A percentile compares a stretch with the other conserved stretches of the same genome.
These are phyloP conservation scores for Penelope pileata DNA, from an alignment of 2,113 vertebrate genomes.

Conservation along the genomic window DNA sequence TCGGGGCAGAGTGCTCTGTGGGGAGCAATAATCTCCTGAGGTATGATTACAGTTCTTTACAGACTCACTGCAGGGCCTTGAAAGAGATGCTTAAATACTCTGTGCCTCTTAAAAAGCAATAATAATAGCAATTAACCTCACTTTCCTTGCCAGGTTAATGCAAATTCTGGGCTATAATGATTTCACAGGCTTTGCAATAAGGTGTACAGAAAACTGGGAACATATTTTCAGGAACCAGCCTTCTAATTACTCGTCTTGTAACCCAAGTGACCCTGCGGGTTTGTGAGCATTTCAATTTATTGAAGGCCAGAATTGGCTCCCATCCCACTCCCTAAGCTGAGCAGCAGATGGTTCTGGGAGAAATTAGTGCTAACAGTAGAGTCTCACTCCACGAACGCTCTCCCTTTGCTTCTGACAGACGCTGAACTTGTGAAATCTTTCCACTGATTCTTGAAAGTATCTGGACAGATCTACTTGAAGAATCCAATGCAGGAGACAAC, in stretches of 20 bases:
- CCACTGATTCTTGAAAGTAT: neutral
- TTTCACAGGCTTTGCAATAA: neutral
- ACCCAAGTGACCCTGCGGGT: neutral
- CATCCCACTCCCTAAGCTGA: neutral
- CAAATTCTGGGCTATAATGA: neutral
- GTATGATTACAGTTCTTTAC: neutral
- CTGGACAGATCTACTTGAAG: neutral
- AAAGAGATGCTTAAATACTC: neutral
- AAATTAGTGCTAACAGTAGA: neutral
- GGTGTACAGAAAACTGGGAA: neutral
- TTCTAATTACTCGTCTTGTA: neutral
- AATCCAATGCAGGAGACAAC: neutral
- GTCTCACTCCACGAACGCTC: neutral
- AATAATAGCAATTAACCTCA: neutral
- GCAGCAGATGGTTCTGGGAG: neutral
- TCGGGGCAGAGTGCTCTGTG: neutral
- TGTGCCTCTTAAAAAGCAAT: neutral
- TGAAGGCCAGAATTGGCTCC: neutral
- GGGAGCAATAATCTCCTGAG: neutral
- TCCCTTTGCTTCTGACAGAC: neutral
- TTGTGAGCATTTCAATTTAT: neutral
- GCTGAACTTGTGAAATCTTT: neutral
- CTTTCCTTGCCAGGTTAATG: neutral
- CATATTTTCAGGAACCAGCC: neutral
- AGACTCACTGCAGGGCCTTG: neutral